Conservation (phyloP, 2,113 vertebrate genomes). For the Puffinus mauretanicus region DNA sequence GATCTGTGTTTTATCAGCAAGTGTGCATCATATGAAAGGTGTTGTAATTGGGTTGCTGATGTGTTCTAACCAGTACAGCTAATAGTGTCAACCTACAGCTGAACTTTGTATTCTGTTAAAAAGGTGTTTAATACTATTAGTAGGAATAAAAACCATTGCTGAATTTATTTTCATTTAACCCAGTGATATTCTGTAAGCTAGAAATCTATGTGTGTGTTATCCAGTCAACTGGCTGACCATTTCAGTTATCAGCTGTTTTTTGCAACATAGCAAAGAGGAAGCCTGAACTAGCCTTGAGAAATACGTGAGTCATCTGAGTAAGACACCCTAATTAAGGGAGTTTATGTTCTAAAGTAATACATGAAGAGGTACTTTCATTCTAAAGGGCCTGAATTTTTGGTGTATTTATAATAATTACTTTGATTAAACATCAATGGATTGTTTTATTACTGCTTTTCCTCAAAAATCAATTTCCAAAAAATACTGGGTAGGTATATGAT, state of each 20-base stretch:
- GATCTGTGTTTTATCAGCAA: not conserved
- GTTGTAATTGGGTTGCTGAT: accelerated
- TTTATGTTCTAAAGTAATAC: not conserved
- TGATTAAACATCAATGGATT: not conserved
- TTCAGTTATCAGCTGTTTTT: not conserved
- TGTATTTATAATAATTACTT: not conserved
- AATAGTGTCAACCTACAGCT: not conserved
- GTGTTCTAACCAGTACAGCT: not conserved
- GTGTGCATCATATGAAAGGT: not conserved
- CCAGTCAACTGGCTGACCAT: not conserved
- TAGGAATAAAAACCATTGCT: not conserved
- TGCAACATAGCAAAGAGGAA: not conserved
- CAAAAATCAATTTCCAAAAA: not conserved
- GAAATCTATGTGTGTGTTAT: not conserved
- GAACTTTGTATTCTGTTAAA: not conserved
- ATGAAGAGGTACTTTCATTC: not conserved
- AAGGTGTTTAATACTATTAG: not conserved
- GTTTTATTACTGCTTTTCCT: not conserved
- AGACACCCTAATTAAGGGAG: not conserved
- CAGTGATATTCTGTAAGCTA: not conserved
- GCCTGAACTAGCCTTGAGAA: not conserved
- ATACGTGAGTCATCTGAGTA: not conserved
- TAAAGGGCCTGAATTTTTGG: not conserved
- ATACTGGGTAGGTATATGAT: not conserved
- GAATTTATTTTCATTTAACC: not conserved